Evolutionary conservation across 2,888 invertebrate species (phyloP), one percentile per base, ranked within the genome.

Genomic region (Hermodice carunculata): DNA sequence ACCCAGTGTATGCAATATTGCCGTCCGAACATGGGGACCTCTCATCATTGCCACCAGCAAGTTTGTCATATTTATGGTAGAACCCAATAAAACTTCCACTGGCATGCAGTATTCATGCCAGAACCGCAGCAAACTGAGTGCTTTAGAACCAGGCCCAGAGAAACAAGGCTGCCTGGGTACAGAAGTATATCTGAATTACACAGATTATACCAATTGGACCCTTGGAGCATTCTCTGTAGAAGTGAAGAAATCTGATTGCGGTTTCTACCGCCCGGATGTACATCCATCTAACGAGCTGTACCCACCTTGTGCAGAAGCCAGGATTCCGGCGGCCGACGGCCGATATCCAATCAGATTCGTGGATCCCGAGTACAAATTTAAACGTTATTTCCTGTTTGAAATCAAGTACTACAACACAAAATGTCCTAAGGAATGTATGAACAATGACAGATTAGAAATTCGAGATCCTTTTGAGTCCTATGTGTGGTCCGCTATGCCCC

Each of bases 251-350:
- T 37, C 65, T 4, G 6, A 22, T 14, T 66, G 66, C 26, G 66
- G 66, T 1, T 61, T 32, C 34, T 66, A 51, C 44, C 48, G 28
- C 6, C 66, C 66, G n/a, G 44, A 66, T 5, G 17, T 61, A 1
- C 66, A 66, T 42, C 8, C 22, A 4, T 3, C 29, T 4, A 61
- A 56, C 46, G 19, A 6, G 5, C 57, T 61, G 26, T 66, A 46
- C 44, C 66, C 66, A 11, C 66, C 66, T 3, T 66, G 66, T 32
- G 61, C 61, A 22, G 14, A 17, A 31, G 61, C 61, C 2, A 44
- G 51, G 43, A 24, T 61, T 3, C 61, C 56, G 11, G 19, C 43
- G 4, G 11, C 6, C n/a, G 8, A 3, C 3, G 51, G 29, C 4
- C 1, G n/a, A 5, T 51, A 51, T 26, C 29, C 49, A 37, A 11